A percentile compares a stretch with the other conserved stretches of the same genome.
Evolutionary conservation across 2,113 vertebrate species (phyloP).

Genomic region (Cercocebus atys): DNA sequence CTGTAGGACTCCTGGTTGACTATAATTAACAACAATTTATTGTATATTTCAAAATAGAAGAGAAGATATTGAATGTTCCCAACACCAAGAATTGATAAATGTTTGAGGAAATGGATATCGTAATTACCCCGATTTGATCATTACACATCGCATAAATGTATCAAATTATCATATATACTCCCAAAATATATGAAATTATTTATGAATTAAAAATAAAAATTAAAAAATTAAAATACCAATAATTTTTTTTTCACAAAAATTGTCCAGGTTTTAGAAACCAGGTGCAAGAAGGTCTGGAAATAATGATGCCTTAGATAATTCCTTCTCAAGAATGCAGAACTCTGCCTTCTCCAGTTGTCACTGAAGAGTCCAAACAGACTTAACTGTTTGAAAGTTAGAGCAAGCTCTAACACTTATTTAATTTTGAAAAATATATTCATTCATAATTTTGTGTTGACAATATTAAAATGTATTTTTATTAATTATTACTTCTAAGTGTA

Average conservation of each 20-base stretch:
- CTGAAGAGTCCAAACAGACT: neutral
- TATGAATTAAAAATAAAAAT: neutral
- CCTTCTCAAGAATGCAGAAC: neutral
- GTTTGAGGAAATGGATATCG: neutral
- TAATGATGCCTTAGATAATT: neutral
- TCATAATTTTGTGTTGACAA: neutral
- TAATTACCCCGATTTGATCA: neutral
- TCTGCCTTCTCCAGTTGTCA: neutral
- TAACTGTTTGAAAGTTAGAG: neutral
- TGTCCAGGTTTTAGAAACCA: neutral
- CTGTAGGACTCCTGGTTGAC: neutral
- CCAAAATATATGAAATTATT: neutral
- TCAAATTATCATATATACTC: neutral
- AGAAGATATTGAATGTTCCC: neutral
- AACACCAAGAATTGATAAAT: neutral
- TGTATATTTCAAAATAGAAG: neutral
- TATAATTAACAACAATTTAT: neutral
- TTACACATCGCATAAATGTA: neutral
- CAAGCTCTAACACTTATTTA: neutral
- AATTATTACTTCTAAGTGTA: neutral
- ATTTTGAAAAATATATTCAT: neutral
- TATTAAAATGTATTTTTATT: neutral
- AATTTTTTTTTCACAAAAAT: neutral
- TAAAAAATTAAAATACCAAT: neutral
- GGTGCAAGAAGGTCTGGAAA: neutral